Percentiles rank a stretch among this genome's conserved stretches.
Conservation (phyloP, 2,113 vertebrate species). For the Melanerpes aurifrons region DNA sequence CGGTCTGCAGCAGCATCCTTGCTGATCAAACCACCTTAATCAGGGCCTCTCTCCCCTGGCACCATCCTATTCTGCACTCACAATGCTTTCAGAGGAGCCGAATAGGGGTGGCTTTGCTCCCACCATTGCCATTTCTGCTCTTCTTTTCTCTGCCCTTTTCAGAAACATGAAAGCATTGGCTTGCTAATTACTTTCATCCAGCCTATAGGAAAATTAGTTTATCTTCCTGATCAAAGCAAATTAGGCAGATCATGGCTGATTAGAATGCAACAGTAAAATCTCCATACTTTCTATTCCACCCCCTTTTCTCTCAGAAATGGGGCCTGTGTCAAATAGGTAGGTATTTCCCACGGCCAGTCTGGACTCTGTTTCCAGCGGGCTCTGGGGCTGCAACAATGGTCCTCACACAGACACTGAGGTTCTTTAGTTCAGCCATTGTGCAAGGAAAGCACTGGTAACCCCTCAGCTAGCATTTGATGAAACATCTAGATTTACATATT, state of each 20-base stretch:
- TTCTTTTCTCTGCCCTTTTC: conserved; percentile 77
- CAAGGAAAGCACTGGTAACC: conserved; percentile 79
- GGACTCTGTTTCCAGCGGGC: conserved; percentile 81
- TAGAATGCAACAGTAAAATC: conserved; percentile 87
- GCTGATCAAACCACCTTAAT: conserved; percentile 37
- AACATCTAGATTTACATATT: conserved; percentile 88
- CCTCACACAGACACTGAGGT: conserved; percentile 84
- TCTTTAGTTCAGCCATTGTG: conserved; percentile 87
- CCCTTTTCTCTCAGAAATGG: conserved; percentile 81
- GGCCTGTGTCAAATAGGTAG: conserved; percentile 86
- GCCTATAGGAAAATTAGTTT: conserved; percentile 85
- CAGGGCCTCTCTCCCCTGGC: conserved; percentile 38
- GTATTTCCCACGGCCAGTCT: conserved; percentile 87
- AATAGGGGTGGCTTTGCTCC: conserved; percentile 72
- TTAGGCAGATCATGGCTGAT: conserved; percentile 84
- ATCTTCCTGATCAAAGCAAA: conserved; percentile 88
- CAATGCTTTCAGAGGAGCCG: conserved; percentile 72
- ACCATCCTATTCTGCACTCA: conserved; percentile 71
- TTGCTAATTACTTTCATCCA: conserved; percentile 83
- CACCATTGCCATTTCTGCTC: conserved; percentile 73
- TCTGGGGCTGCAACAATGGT: conserved; percentile 82
- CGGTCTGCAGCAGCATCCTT: not conserved
- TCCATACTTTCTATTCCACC: conserved; percentile 80
- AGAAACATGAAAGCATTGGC: conserved; percentile 81
- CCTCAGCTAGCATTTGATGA: conserved; percentile 82